These are phyloP conservation scores for Ginglymostoma cirratum DNA, from an alignment of 2,113 vertebrate genomes.

Conservation along the genomic window DNA sequence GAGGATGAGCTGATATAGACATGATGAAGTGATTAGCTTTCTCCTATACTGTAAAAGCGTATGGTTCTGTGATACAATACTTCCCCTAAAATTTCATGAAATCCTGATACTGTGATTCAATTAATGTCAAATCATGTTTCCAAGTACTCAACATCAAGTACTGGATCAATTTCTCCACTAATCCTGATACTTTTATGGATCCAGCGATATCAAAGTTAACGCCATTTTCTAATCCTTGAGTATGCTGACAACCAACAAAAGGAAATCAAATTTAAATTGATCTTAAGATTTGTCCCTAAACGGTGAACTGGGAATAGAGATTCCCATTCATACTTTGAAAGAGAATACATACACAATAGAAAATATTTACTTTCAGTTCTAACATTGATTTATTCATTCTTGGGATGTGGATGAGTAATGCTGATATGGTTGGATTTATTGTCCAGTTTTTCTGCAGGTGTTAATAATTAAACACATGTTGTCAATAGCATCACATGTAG, in stretches of 20 bases:
- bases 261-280: neutral
- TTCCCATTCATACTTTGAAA: neutral
- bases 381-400: neutral
- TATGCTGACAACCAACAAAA: neutral
- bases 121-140: neutral
- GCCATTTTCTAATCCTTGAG: neutral
- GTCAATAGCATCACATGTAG: neutral
- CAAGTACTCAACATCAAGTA: neutral
- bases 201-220: neutral
- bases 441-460: neutral
- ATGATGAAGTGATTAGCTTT: neutral
- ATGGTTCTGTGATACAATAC: neutral
- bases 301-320: neutral
- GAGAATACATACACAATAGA: neutral
- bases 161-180: neutral
- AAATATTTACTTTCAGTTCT: neutral
- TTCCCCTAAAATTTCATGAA: neutral
- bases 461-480: neutral
- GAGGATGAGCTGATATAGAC: neutral
- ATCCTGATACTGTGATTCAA: neutral
- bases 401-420: neutral
- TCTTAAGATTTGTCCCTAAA: neutral
- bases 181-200: neutral
- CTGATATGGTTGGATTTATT: neutral
- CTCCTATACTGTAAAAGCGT: neutral